These are phyloP conservation scores for Sitta europaea DNA, from an alignment of 2,113 vertebrate species.

Conservation along the genomic window DNA sequence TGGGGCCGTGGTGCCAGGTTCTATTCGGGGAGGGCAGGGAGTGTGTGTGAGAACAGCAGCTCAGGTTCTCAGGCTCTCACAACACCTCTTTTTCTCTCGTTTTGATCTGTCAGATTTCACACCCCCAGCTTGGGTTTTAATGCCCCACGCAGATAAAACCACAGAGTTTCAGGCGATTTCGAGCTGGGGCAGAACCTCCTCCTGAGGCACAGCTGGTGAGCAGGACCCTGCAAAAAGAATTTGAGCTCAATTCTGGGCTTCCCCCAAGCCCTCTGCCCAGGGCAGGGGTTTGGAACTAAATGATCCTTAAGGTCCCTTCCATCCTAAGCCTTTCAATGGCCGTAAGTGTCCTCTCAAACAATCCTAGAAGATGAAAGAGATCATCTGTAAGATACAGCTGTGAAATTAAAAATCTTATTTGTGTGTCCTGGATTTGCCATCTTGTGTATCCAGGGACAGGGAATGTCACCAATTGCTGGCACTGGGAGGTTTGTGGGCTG, in stretches of 20 bases:
- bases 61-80: conserved; percentile 18
- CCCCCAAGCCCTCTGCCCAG: background rate
- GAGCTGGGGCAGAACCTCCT: background rate
- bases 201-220: background rate
- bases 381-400: background rate
- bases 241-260: background rate
- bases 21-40: background rate
- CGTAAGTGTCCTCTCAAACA: background rate
- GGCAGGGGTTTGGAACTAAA: background rate
- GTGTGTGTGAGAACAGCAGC: conserved; percentile 2
- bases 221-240: background rate
- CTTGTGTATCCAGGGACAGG: background rate
- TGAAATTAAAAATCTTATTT: rapidly evolving
- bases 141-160: conserved; percentile 13
- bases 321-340: background rate
- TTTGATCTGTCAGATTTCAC: conserved; percentile 52
- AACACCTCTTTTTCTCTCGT: background rate
- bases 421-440: background rate
- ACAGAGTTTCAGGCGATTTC: conserved; percentile 25
- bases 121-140: background rate
- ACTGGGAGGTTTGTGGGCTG: background rate
- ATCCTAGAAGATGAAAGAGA: no score
- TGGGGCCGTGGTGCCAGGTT: rapidly evolving
- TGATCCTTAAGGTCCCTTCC: background rate
- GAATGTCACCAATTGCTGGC: background rate